phyloP scores from a whole-genome alignment of 2,113 vertebrate genomes.

The Microcebus tavaratra region DNA sequence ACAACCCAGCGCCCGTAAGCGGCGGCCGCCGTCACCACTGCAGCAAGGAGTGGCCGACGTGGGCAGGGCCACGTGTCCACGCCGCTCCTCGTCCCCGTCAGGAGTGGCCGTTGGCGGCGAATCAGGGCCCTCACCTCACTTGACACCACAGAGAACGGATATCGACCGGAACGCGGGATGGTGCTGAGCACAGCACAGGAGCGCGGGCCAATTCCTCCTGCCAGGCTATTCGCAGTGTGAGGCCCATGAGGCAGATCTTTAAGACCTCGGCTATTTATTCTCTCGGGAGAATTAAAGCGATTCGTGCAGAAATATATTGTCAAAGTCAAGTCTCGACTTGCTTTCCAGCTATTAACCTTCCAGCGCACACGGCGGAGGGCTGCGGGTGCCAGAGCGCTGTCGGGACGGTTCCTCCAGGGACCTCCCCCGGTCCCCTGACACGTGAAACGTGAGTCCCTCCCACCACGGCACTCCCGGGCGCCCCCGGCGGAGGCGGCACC shows the following conservation, averaged over 20 bases:
- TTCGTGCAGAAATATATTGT: neutral
- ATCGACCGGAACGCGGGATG: rapidly evolving
- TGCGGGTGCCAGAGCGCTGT: neutral
- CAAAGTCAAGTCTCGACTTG: neutral
- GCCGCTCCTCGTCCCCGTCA: neutral
- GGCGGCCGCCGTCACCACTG: too few species aligned
- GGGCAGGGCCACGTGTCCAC: rapidly evolving
- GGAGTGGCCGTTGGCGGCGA: too few species aligned
- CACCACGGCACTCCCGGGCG: too few species aligned
- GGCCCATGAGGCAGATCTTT: neutral
- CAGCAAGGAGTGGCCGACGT: neutral
- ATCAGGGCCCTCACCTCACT: neutral
- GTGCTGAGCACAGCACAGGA: neutral
- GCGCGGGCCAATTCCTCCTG: neutral
- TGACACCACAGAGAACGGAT: too few species aligned
- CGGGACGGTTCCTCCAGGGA: neutral
- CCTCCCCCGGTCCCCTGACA: neutral
- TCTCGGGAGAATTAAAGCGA: neutral
- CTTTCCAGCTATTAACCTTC: neutral
- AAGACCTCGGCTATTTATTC: neutral
- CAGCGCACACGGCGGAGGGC: neutral
- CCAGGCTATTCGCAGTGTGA: neutral
- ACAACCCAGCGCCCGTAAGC: rapidly evolving
- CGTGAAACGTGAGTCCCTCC: too few species aligned
- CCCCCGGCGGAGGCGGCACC: neutral